Conservation (phyloP, 64 coral and sea anemone genomes). For the Astreopora myriophthalma region DNA sequence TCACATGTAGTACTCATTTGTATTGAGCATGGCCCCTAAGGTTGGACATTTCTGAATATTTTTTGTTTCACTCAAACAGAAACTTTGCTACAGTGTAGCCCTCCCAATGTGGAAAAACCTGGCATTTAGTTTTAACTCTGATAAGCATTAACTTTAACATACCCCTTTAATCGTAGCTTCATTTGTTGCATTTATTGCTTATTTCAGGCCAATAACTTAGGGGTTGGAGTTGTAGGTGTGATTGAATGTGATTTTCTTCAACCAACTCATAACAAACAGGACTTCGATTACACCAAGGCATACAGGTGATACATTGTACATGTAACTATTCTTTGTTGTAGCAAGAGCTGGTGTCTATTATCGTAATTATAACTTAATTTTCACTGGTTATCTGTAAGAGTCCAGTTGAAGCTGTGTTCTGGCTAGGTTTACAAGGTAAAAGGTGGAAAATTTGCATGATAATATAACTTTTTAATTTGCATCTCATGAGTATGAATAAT, state of each 20-base stretch:
- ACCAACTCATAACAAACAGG: constrained; percentile 98
- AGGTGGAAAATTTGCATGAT: neutral
- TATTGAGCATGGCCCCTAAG: too few species aligned
- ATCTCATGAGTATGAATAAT: neutral
- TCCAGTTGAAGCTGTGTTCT: too few species aligned
- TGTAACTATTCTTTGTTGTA: too few species aligned
- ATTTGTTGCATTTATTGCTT: neutral
- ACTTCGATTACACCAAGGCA: constrained; percentile 97
- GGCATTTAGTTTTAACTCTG: too few species aligned
- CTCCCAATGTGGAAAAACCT: too few species aligned
- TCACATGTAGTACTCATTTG: too few species aligned
- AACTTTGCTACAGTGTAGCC: too few species aligned
- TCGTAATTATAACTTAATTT: neutral
- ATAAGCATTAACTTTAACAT: too few species aligned
- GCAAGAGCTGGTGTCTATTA: neutral
- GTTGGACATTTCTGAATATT: too few species aligned
- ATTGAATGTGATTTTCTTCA: constrained; percentile 97
- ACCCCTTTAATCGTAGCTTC: too few species aligned
- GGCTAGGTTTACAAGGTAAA: neutral
- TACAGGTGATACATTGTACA: constrained; percentile 71
- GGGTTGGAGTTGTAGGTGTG: constrained; percentile 92
- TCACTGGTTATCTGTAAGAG: neutral
- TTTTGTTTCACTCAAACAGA: too few species aligned
- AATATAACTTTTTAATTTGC: neutral
- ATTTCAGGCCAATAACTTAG: constrained; percentile 90